Conservation (phyloP, 92 coral and sea anemone species). For the Zoanthus solanderi region DNA sequence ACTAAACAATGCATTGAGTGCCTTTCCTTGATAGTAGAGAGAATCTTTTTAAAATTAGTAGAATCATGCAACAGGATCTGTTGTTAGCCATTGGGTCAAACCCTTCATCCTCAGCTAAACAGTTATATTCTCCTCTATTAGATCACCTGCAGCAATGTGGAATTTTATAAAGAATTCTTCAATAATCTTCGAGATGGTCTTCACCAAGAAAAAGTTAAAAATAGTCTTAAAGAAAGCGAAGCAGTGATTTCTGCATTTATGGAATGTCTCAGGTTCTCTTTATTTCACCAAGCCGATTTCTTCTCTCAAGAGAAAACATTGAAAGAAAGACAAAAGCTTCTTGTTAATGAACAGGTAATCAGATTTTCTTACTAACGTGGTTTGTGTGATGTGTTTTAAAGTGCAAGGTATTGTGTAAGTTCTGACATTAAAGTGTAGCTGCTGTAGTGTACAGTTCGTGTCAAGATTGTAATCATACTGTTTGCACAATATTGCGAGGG, state of each 20-base stretch:
- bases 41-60: too few relatives aligned
- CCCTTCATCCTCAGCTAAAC: too few relatives aligned
- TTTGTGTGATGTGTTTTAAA: not conserved
- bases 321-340: constrained; percentile 61
- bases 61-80: too few relatives aligned
- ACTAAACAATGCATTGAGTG: too few relatives aligned
- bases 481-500: too few relatives aligned
- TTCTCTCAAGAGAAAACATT: constrained; percentile 22
- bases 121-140: not conserved
- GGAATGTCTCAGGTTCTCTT: constrained; percentile 86
- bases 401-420: too few relatives aligned
- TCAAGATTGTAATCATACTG: too few relatives aligned
- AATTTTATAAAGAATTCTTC: constrained; percentile 84
- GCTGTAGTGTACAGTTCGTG: too few relatives aligned
- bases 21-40: too few relatives aligned
- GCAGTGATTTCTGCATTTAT: constrained; percentile 86
- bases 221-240: constrained; percentile 86
- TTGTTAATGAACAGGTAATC: constrained; percentile 75
- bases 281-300: constrained; percentile 51
- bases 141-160: constrained; percentile 43
- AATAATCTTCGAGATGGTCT: constrained; percentile 78
- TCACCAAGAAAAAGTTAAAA: constrained; percentile 65
- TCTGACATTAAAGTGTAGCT: too few relatives aligned
- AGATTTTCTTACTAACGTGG: not conserved
- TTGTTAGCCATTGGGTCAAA: too few relatives aligned